Evolutionary conservation across 2,888 invertebrate genomes (phyloP), one percentile per base, ranked within the genome.

Genomic region (Lithophane semibrunnea): DNA sequence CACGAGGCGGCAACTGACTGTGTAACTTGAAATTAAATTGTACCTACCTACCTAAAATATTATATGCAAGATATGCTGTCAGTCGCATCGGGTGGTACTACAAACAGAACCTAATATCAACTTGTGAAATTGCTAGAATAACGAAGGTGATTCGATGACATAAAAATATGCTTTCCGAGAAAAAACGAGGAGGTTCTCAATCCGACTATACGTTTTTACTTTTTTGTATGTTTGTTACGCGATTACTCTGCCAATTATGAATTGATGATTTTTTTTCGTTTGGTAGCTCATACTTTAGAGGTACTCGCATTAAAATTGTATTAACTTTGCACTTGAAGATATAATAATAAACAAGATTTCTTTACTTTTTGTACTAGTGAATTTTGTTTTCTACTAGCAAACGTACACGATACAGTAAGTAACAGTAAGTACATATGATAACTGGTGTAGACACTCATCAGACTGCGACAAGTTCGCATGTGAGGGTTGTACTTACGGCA

Each of bases 31-130:
- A 54, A 82, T 80, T 63, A 70, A 70, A 24, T 24, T 66, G 77
- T 54, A n/a, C 7, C 13, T 21, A 24, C 7, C 29, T 16, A 37
- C 37, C 37, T 37, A 37, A 37, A 66, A 65, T 44, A 37, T 29
- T 54, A 52, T 49, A 47, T 67, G 44, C 29, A 13, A 37, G 64
- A 42, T 29, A 16, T 68, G 12, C 24, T 18, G 42, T 61, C 69
- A 52, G 77, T 52, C 61, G 52, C 82, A 67, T 56, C 77, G 70
- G 77, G 42, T 24, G 29, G 16, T 24, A 68, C 67, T 63, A 49
- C 44, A 24, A n/a, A 47, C 47, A 18, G 4, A 54, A 63, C 10
- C n/a, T 54, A 73, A 80, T 73, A 56, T 7, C 13, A 49, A 54
- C n/a, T 64, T 29, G 18, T 18, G 10, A 21, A 9, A 47, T 44